A percentile compares a stretch with the other conserved stretches of the same genome.
Evolutionary conservation across 2,888 invertebrate species (phyloP).

Genomic region (Polia nebulosa): DNA sequence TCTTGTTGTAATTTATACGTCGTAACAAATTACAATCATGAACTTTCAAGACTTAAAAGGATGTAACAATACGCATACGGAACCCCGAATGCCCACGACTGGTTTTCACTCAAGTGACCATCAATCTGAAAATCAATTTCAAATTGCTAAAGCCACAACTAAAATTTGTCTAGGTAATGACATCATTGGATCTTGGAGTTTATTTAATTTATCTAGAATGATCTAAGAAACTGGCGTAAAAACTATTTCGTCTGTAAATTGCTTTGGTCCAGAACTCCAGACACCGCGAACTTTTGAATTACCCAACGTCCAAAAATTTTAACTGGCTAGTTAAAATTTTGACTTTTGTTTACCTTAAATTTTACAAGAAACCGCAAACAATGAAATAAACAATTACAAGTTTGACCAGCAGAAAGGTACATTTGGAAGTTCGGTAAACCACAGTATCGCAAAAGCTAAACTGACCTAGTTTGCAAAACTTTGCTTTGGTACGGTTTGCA

Average conservation of each 20-base stretch:
- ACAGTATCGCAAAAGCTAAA: conserved; percentile 53
- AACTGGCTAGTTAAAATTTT: not conserved
- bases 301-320: not conserved
- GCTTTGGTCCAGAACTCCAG: not conserved
- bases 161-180: not conserved
- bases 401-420: conserved; percentile 45
- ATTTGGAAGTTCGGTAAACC: conserved; percentile 48
- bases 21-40: too few relatives aligned
- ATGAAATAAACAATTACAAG: conserved; percentile 48
- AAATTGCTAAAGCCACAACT: not conserved
- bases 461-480: conserved; percentile 71
- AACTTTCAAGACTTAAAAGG: too few relatives aligned
- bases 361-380: conserved; percentile 39
- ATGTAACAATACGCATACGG: too few relatives aligned
- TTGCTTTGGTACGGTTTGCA: conserved; percentile 55
- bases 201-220: not conserved
- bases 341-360: not conserved
- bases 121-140: too few relatives aligned
- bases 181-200: not conserved
- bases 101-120: too few relatives aligned
- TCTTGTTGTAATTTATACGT: too few relatives aligned
- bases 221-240: not conserved
- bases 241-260: not conserved
- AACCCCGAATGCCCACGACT: too few relatives aligned
- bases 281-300: not conserved